phyloP scores from a whole-genome alignment of 2,888 invertebrate genomes.

The Thera britannica region DNA sequence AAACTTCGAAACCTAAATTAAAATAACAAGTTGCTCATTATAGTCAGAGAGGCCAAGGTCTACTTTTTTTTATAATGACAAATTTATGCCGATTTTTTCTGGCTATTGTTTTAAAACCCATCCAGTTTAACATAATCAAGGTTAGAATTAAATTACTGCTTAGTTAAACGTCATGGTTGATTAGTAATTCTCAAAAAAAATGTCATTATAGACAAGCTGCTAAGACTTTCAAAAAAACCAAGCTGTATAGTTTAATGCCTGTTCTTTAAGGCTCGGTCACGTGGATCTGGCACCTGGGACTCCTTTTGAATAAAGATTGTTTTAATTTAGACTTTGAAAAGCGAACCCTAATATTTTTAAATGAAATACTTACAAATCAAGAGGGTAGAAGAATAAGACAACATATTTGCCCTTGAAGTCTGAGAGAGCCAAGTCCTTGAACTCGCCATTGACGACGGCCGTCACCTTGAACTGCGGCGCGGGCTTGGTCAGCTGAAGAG shows the following conservation, averaged over 20 bases:
- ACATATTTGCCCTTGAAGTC: slow-evolving; percentile 95
- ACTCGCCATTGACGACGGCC: slow-evolving; percentile 93
- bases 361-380: slow-evolving; percentile 90
- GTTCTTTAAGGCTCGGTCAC: no score
- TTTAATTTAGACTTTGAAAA: neutral
- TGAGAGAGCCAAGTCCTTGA: slow-evolving; percentile 90
- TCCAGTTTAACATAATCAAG: slow-evolving; percentile 4
- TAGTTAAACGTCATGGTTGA: neutral
- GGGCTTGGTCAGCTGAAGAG: slow-evolving; percentile 87
- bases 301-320: no score
- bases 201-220: no score
- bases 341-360: neutral
- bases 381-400: slow-evolving; percentile 95
- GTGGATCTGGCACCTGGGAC: no score
- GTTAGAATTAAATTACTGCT: neutral
- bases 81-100: neutral
- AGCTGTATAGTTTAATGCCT: no score
- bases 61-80: slow-evolving; percentile 5
- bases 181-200: no score
- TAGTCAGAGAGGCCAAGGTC: slow-evolving; percentile 8
- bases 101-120: neutral
- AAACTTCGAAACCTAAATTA: no score
- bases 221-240: no score
- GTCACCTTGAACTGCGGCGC: slow-evolving; percentile 92
- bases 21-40: neutral